Evolutionary conservation across 2,797 vertebrate species (phyloP), one percentile per base, ranked within the genome.

Genomic region (Emys orbicularis): DNA sequence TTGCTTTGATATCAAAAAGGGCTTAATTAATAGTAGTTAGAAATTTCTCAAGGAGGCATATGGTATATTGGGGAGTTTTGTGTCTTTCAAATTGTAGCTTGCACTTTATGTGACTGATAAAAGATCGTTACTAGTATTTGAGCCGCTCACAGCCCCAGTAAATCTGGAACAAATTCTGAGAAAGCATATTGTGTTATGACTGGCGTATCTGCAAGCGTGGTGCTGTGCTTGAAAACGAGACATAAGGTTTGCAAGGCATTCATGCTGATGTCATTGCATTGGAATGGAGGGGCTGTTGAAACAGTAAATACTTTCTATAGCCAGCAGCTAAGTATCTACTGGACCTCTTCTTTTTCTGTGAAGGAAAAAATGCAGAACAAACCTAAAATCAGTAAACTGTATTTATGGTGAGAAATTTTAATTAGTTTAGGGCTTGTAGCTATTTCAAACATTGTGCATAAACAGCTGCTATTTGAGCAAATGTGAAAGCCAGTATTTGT

Each of bases 191-290:
- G 10, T 97, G 95, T 97, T 97, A 89, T 95, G 96, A 96, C 79
- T 92, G 97, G 94, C 89, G 89, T 97, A 97, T 97, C 94, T 97
- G 94, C 87, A 92, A 95, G 97, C 91, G 86, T 96, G 98, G 97
- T 97, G 96, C 96, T 98, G 92, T 97, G 97, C 97, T 98, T 98
- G 97, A 98, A 98, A 98, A 98, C 97, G 94, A 97, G 97, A 94
- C 96, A 96, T 94, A 97, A 93, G 96, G 97, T 97, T 98, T 98
- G 96, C 97, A 57, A 93, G 96, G 91, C 95, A 97, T 93, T 95
- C 1, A 47, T 96, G 97, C 97, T 98, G 98, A 98, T 98, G 98
- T 98, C 98, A 99, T 96, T 57, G 27, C 92, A 44, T 84, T 96
- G 98, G 96, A 97, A 98, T 97, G 96, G 95, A 94, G 95, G 83